Percentiles rank a stretch among this genome's conserved stretches.
Evolutionary conservation across 2,888 invertebrate species (phyloP).

Genomic region (Masnerella sp.): DNA sequence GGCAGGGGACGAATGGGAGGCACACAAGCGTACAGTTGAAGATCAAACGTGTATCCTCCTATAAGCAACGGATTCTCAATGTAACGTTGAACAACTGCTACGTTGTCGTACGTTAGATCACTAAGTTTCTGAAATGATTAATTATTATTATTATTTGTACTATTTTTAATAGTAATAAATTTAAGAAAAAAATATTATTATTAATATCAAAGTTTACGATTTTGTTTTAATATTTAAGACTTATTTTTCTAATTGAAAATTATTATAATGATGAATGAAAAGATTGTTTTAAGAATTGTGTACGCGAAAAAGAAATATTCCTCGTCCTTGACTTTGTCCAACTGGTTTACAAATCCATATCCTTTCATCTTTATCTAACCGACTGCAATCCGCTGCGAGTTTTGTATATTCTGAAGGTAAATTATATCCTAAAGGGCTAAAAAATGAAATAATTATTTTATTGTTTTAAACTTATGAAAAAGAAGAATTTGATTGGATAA

Average conservation of each 20-base stretch:
- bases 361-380: conserved; percentile 75
- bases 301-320: conserved; percentile 90
- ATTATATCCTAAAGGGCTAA: conserved; percentile 88
- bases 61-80: conserved; percentile 87
- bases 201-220: no score
- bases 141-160: no score
- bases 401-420: conserved; percentile 91
- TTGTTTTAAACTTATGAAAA: no score
- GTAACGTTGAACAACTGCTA: conserved; percentile 89
- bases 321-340: conserved; percentile 90
- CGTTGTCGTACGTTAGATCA: conserved; percentile 87
- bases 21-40: conserved; percentile 92
- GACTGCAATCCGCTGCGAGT: conserved; percentile 87
- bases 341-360: conserved; percentile 95
- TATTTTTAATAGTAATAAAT: no score
- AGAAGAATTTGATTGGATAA: no score
- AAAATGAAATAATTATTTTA: no score
- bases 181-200: no score
- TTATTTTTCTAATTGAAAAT: no score
- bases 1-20: no score
- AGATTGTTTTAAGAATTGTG: no score
- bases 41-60: conserved; percentile 95
- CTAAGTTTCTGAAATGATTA: conserved; percentile 82
- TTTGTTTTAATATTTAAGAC: no score
- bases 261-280: no score